Percentiles rank a stretch among this genome's conserved stretches.
Evolutionary conservation across 2,113 vertebrate species (phyloP).

Genomic region (Psilopsiagon aymara): DNA sequence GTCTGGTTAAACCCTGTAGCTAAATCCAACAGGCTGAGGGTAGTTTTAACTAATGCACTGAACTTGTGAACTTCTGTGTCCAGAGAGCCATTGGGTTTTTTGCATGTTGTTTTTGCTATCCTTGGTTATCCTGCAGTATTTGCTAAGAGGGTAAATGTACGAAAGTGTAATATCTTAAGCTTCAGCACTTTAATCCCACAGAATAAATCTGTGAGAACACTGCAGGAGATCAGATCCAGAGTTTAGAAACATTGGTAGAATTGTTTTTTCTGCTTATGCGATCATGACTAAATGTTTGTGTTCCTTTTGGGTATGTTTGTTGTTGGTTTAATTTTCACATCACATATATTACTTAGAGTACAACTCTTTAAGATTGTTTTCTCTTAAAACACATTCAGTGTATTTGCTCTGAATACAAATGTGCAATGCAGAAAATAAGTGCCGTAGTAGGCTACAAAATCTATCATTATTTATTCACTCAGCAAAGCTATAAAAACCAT

Average conservation of each 20-base stretch:
- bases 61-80: neutral
- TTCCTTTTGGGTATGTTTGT: neutral
- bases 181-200: neutral
- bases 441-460: neutral
- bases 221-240: neutral
- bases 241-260: neutral
- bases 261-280: neutral
- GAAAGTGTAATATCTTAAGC: neutral
- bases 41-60: neutral
- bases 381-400: neutral
- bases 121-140: neutral
- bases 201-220: neutral
- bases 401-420: conserved; percentile 20
- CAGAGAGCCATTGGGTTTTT: neutral
- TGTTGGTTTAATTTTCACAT: conserved; percentile 22
- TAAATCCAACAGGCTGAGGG: neutral
- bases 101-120: neutral
- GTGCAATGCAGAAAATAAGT: neutral
- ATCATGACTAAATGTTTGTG: neutral
- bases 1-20: neutral
- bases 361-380: neutral
- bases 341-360: neutral
- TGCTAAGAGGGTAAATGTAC: neutral
- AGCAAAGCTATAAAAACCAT: neutral
- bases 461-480: conserved; percentile 39